phyloP scores from a whole-genome alignment of 2,888 invertebrate genomes.

The Scrobipalpa costella region DNA sequence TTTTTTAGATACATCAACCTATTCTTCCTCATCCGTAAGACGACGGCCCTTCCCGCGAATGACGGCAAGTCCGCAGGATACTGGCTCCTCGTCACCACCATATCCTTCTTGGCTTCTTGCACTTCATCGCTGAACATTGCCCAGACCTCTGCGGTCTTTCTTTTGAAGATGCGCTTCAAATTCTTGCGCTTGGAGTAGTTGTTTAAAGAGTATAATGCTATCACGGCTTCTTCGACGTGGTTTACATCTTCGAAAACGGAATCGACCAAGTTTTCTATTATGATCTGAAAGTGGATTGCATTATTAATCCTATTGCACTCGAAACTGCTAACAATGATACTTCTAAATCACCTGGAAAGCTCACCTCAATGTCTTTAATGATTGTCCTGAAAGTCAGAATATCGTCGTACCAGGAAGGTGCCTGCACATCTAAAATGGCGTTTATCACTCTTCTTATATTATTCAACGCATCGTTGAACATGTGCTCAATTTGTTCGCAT shows the following conservation, averaged over 20 bases:
- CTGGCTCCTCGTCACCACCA: conserved; percentile 81
- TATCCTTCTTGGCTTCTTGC: conserved; percentile 85
- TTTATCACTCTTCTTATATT: conserved; percentile 82
- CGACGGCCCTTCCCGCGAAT: conserved; percentile 86
- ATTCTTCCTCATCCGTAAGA: conserved; percentile 85
- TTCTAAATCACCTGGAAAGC: neutral
- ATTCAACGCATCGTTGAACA: conserved; percentile 84
- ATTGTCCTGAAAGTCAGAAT: conserved; percentile 82
- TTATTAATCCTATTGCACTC: neutral
- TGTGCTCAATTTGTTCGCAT: conserved; percentile 86
- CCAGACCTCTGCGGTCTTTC: conserved; percentile 86
- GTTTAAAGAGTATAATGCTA: conserved; percentile 87
- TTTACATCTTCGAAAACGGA: conserved; percentile 89
- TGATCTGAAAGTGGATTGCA: conserved; percentile 75
- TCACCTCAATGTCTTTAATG: conserved; percentile 83
- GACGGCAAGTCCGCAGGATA: conserved; percentile 85
- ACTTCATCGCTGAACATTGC: conserved; percentile 88
- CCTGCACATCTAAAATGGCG: conserved; percentile 89
- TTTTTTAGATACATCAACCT: conserved; percentile 82
- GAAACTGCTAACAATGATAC: neutral
- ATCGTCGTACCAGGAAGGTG: conserved; percentile 91
- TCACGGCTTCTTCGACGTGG: conserved; percentile 90
- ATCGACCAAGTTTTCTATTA: conserved; percentile 90
- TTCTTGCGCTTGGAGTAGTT: conserved; percentile 89
- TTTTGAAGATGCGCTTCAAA: conserved; percentile 85